These are phyloP conservation scores for Sinonovacula constricta DNA, from an alignment of 1,140 invertebrate species.

Conservation along the genomic window DNA sequence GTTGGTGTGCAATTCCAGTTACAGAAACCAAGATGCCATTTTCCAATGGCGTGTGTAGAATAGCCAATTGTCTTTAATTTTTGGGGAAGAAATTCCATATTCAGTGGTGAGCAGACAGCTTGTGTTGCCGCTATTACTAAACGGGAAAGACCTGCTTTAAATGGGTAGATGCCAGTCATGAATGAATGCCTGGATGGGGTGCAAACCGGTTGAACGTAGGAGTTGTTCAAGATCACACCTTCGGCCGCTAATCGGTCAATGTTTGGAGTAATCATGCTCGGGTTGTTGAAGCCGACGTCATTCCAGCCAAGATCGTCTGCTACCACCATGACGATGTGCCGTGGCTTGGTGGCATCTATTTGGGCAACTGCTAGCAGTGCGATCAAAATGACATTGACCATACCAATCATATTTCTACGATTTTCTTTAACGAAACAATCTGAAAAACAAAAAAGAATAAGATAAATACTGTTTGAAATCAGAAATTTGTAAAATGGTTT, in stretches of 20 bases:
- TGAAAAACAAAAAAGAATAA: no score
- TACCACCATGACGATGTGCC: no score
- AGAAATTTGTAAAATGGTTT: no score
- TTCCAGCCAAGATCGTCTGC: slow-evolving; percentile 68
- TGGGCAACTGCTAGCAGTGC: no score
- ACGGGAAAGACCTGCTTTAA: slow-evolving; percentile 55
- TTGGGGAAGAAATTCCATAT: slow-evolving; percentile 53
- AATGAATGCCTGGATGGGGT: slow-evolving; percentile 65
- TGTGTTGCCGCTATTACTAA: slow-evolving; percentile 29
- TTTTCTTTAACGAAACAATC: no score
- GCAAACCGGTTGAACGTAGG: slow-evolving; percentile 70
- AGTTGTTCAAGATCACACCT: slow-evolving; percentile 71
- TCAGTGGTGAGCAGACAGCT: slow-evolving; percentile 39
- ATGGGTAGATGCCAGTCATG: no score
- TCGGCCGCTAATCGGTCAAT: slow-evolving; percentile 59
- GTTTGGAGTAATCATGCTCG: no score
- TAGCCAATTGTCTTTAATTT: slow-evolving; percentile 57
- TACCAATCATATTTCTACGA: no score
- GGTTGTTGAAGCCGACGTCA: slow-evolving; percentile 69
- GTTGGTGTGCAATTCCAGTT: slow-evolving; percentile 78
- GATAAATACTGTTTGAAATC: no score
- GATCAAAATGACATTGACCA: no score
- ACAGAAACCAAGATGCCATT: slow-evolving; percentile 81
- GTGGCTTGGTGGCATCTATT: no score
- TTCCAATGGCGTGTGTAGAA: no score